Evolutionary conservation across 2,797 vertebrate genomes (phyloP).

Genomic region (Anguilla obscura): DNA sequence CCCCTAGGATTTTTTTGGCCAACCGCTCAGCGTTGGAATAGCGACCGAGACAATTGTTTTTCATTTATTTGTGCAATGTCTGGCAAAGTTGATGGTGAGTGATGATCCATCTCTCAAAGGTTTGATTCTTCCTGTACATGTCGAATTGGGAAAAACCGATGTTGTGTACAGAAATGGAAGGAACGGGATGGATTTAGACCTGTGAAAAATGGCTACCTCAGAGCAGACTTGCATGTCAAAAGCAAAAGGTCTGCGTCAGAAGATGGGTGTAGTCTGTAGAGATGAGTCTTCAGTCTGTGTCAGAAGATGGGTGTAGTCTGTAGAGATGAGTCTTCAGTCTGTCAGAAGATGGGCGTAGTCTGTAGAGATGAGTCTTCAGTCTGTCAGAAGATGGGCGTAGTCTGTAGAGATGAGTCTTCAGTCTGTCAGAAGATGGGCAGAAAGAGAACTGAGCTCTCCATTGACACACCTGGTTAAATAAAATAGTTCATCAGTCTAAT

Average conservation of each 20-base stretch:
- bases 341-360: too few species aligned
- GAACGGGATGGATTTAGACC: background rate
- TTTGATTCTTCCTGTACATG: background rate
- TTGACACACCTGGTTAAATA: too few species aligned
- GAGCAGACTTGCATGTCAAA: background rate
- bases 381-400: too few species aligned
- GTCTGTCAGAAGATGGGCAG: too few species aligned
- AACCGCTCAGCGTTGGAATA: background rate
- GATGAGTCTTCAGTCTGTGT: too few species aligned
- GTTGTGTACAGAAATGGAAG: background rate
- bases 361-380: too few species aligned
- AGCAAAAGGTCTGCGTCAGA: background rate
- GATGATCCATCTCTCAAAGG: background rate
- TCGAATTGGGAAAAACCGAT: conserved; percentile 1
- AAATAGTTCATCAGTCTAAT: too few species aligned
- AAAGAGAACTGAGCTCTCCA: too few species aligned
- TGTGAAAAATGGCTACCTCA: background rate
- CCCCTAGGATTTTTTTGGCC: background rate
- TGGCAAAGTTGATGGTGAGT: background rate
- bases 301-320: too few species aligned
- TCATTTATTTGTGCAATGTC: background rate
- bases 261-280: too few species aligned
- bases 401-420: too few species aligned
- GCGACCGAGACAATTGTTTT: background rate
- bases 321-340: too few species aligned